Conservation (phyloP, 2,888 invertebrate genomes). For the Zonitis immaculata region DNA sequence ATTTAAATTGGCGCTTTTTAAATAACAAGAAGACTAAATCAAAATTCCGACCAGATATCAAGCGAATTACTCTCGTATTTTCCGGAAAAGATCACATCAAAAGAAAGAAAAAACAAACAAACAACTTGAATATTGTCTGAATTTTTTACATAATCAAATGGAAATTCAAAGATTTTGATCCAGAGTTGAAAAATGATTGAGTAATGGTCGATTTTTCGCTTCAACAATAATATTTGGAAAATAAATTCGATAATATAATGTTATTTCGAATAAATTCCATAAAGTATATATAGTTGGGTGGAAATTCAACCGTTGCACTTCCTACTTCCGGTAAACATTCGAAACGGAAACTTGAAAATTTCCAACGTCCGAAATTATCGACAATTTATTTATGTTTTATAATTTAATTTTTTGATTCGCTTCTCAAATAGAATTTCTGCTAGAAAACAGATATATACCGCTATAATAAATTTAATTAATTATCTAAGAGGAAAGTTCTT, state of each 20-base stretch:
- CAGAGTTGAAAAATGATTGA: no score
- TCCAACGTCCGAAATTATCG: neutral
- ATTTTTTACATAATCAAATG: no score
- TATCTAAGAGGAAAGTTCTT: no score
- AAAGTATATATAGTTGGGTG: slow-evolving; percentile 4
- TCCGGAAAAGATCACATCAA: neutral
- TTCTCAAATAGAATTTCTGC: no score
- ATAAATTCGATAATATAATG: slow-evolving; percentile 41
- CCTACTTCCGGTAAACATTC: slow-evolving; percentile 5
- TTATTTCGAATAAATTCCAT: slow-evolving; percentile 34
- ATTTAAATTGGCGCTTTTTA: slow-evolving; percentile 20
- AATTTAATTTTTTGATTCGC: no score
- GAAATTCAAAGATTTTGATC: no score
- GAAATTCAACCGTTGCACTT: slow-evolving; percentile 7
- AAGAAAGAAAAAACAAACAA: neutral
- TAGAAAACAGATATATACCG: no score
- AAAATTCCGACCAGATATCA: slow-evolving; percentile 15
- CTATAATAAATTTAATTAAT: no score
- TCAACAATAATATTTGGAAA: slow-evolving; percentile 39
- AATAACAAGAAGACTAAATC: slow-evolving; percentile 11
- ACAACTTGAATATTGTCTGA: no score
- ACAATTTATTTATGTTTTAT: neutral
- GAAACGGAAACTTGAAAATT: neutral
- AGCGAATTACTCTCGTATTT: slow-evolving; percentile 14
- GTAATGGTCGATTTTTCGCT: slow-evolving; percentile 21